Base-by-base conservation (phyloP, 2,113 vertebrate species). In the Percina caprodes region DNA sequence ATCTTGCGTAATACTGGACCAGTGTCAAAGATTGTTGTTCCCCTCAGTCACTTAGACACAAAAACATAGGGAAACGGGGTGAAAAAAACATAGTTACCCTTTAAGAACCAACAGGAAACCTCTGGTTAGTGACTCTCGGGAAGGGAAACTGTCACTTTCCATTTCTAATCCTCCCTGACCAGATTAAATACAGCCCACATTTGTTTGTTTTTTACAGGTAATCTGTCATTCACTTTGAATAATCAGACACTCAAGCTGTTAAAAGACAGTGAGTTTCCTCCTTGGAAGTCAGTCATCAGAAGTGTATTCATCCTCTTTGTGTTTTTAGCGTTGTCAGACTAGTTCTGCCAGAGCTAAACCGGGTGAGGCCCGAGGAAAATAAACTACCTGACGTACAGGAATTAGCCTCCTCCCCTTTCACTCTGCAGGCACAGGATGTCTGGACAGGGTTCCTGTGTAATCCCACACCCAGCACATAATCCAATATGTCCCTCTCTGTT, bases 391-490 rank as follows among this genome's bases (percentile, higher is more conserved):
- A 51, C 51, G 58, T 69, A 39, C 39, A 10, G 39, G 9, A n/a
- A 42, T 13, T 4, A n/a, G 19, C 58, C 19, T 15, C 30, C 52
- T 9, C 1, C 35, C 42, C 67, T 30, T 21, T 66, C 18, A 62
- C 56, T 60, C 42, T 54, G 9, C 18, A 16, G 16, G 54, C 66
- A 66, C 74, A 81, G 73, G 73, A 81, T 67, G 30, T 80, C 66
- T 74, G 49, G 11, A 35, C 48, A 49, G 42, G 26, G 9, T 74
- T 73, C 33, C 45, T 60, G 54, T 74, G 83, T 92, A 86, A 92
- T 90, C 89, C 72, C 75, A 63, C 66, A 51, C 63, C 65, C 62
- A 35, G 45, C 39, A n/a, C 52, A 52, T 93, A 91, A 92, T 93
- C 86, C 89, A 68, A 23, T 1, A 23, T 60, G 80, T 68, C 49